Percentiles rank a stretch among this genome's conserved stretches.
These are phyloP conservation scores for zebrafish (Danio rerio) DNA, from an alignment of 2,113 vertebrate species.

Conservation along the genomic window DNA sequence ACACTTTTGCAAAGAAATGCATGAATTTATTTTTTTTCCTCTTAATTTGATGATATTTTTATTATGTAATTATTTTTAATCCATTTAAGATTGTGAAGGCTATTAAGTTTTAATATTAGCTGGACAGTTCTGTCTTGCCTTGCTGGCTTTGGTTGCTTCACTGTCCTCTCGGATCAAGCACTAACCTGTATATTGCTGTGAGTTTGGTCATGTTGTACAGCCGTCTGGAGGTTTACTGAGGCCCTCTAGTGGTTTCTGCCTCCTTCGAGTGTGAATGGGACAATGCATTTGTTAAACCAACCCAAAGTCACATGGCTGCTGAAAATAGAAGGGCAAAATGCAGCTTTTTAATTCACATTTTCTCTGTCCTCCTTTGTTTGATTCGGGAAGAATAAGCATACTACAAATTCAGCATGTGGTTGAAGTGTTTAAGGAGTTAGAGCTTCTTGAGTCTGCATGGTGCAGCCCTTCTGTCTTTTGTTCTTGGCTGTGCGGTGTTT, in stretches of 20 bases:
- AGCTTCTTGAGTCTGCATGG: slow-evolving; percentile 59
- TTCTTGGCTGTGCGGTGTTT: slow-evolving; percentile 37
- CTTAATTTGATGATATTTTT: too few species aligned
- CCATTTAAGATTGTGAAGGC: neutral
- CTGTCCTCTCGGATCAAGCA: neutral
- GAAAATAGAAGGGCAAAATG: neutral
- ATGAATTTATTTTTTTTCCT: too few species aligned
- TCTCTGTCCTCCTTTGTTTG: neutral
- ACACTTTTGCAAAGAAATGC: too few species aligned
- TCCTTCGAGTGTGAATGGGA: neutral
- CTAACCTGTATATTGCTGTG: neutral
- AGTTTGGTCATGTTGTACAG: neutral
- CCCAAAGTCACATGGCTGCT: neutral
- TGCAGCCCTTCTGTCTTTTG: slow-evolving; percentile 41
- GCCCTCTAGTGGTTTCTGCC: slow-evolving; percentile 6
- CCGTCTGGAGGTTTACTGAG: slow-evolving; percentile 14
- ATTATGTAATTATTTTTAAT: neutral
- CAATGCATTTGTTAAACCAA: neutral
- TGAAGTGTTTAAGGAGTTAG: slow-evolving; percentile 52
- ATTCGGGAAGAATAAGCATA: neutral
- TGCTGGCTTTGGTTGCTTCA: neutral
- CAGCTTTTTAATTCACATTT: neutral
- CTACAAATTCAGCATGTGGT: slow-evolving; percentile 47
- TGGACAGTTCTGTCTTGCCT: neutral
- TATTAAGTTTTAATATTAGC: neutral